Base-by-base conservation (phyloP, 2,113 vertebrate genomes). In the Helogale parvula region DNA sequence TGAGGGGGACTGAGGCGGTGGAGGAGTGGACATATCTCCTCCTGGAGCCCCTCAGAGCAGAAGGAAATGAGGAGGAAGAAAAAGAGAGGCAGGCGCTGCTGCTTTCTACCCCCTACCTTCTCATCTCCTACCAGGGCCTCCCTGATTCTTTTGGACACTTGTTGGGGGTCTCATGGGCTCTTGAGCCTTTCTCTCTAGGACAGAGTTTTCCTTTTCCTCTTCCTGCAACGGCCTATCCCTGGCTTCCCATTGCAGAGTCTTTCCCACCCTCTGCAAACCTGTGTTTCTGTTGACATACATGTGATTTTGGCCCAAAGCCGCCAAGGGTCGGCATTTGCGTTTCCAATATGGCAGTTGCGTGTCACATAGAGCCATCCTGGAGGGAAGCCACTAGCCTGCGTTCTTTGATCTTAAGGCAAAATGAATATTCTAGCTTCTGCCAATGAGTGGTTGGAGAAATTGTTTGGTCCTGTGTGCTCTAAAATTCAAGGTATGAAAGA, bases 321-420 rank as follows among this genome's bases (percentile, higher is more conserved):
- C 60, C 57, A 57, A 77, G 72, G 50, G 50, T 50, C 63, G 57
- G 71, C 68, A 85, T 35, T 63, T 77, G 13, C 35, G 77, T 63
- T 79, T 69, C 60, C 41, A 79, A 79, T 52, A 85, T 52, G 86
- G 21, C n/a, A 63, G 33, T 71, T 60, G 60, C 69, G 33, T 90
- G 35, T 79, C 86, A 74, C 68, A 35, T 45, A 82, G 3, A 88
- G 8, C 29, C 27, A 41, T 71, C 33, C 50, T 63, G 23, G 47
- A 68, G 33, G 50, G 69, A 79, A 84, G 38, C 41, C 29, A 85
- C 29, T 38, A 88, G 45, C 38, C 38, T 69, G 35, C 76, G 13
- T 85, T 50, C 31, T 90, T 79, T 90, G 79, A 90, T 85, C 81
- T 41, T 85, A 45, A 85, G 50, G 66, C 63, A 80, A 90, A 85